Conservation (phyloP, 2,797 vertebrate genomes). For the Anguilla marmorata region DNA sequence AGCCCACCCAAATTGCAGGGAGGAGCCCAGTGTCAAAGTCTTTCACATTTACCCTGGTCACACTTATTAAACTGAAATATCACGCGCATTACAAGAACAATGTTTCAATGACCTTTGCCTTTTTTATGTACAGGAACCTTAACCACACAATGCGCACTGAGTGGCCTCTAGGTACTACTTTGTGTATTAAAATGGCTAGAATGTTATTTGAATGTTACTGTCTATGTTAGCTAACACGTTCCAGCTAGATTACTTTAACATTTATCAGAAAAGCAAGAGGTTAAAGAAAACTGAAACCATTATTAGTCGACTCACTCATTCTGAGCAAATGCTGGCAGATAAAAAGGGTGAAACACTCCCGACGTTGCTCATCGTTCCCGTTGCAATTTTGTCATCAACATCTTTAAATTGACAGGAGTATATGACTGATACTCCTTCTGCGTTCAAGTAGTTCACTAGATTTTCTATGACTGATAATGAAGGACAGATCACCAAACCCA, state of each 20-base stretch:
- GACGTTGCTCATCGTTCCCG: not conserved
- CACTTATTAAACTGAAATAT: not conserved
- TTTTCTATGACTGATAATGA: not conserved
- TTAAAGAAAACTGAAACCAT: not conserved
- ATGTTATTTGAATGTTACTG: not conserved
- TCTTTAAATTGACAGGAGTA: not conserved
- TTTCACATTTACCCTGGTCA: not conserved
- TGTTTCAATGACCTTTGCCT: not conserved
- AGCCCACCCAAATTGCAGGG: not conserved
- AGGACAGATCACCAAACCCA: slow-evolving; percentile 6
- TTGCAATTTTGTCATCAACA: not conserved
- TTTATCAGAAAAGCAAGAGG: not conserved
- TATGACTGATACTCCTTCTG: not conserved
- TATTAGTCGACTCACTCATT: not conserved
- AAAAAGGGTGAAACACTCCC: not conserved
- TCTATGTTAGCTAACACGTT: too few relatives aligned
- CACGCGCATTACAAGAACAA: not conserved
- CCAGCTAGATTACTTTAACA: not conserved
- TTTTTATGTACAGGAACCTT: not conserved
- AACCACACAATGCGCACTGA: not conserved
- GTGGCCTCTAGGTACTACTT: not conserved
- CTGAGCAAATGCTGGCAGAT: not conserved
- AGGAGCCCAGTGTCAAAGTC: not conserved
- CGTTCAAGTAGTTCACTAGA: not conserved
- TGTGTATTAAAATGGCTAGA: not conserved